phyloP scores from a whole-genome alignment of 1,140 invertebrate species.

The Orius insidiosus region DNA sequence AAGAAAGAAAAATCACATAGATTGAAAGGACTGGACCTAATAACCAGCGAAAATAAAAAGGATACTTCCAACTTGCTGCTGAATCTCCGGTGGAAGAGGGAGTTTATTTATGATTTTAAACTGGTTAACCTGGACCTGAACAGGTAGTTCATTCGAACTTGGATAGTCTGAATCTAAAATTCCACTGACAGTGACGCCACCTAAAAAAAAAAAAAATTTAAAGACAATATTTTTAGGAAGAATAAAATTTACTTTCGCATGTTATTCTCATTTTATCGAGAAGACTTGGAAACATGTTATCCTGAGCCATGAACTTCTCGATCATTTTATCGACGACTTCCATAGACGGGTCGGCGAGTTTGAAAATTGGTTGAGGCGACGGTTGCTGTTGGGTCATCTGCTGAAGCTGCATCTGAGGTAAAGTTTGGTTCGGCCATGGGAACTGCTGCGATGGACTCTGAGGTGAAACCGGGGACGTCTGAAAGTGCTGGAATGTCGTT shows the following conservation, averaged over 20 bases:
- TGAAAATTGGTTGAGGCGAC: slow-evolving; percentile 1
- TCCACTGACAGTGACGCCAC: slow-evolving; percentile 63
- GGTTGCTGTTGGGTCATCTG: background rate
- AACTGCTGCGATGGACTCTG: no score
- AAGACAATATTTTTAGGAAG: background rate
- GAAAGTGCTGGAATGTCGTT: no score
- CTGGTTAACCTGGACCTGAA: slow-evolving; percentile 53
- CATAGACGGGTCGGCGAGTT: slow-evolving; percentile 29
- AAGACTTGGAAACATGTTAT: slow-evolving; percentile 52
- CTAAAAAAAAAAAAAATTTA: slow-evolving; percentile 23
- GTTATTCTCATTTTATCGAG: slow-evolving; percentile 33
- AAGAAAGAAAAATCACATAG: background rate
- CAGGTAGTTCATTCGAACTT: slow-evolving; percentile 43
- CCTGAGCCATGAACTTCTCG: slow-evolving; percentile 47
- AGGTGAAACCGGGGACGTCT: no score
- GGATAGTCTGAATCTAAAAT: slow-evolving; percentile 82
- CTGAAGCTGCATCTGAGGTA: no score
- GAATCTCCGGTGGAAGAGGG: slow-evolving; percentile 75
- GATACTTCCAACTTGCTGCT: slow-evolving; percentile 88
- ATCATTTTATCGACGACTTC: slow-evolving; percentile 53
- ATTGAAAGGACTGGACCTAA: background rate
- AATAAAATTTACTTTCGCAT: slow-evolving; percentile 25
- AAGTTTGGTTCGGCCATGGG: no score
- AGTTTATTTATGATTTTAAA: slow-evolving; percentile 65
- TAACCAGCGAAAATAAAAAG: slow-evolving; percentile 27